Conservation (phyloP, 1,140 invertebrate genomes). For the Hirudo medicinalis region DNA sequence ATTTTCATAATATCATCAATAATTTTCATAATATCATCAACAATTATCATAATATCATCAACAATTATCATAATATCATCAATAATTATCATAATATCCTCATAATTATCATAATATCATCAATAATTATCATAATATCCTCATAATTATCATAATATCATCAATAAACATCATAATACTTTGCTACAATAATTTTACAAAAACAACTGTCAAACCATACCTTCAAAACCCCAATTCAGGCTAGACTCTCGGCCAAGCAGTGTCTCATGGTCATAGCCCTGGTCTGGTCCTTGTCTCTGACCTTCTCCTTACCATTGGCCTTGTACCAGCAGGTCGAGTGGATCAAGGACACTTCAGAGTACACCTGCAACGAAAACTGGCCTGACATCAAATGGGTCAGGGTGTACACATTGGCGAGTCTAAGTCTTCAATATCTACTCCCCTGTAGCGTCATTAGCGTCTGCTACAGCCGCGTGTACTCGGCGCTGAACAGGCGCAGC, state of each 20-base stretch:
- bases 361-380: constrained; percentile 75
- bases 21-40: no score
- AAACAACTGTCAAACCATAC: no score
- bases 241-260: constrained; percentile 55
- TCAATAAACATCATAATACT: no score
- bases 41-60: no score
- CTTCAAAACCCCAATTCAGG: not conserved
- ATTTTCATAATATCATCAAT: no score
- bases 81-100: no score
- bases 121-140: no score
- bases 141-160: no score
- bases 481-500: constrained; percentile 53
- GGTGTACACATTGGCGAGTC: constrained; percentile 71
- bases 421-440: constrained; percentile 79
- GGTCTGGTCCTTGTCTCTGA: constrained; percentile 76
- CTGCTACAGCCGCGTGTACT: constrained; percentile 80
- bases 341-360: constrained; percentile 24
- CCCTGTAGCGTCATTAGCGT: constrained; percentile 86
- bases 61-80: no score
- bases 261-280: constrained; percentile 65
- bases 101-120: no score
- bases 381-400: constrained; percentile 53
- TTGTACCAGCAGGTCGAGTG: constrained; percentile 25
- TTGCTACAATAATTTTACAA: no score
- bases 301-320: constrained; percentile 62